Conservation (phyloP, 2,113 vertebrate species). For the Sula dactylatra region DNA sequence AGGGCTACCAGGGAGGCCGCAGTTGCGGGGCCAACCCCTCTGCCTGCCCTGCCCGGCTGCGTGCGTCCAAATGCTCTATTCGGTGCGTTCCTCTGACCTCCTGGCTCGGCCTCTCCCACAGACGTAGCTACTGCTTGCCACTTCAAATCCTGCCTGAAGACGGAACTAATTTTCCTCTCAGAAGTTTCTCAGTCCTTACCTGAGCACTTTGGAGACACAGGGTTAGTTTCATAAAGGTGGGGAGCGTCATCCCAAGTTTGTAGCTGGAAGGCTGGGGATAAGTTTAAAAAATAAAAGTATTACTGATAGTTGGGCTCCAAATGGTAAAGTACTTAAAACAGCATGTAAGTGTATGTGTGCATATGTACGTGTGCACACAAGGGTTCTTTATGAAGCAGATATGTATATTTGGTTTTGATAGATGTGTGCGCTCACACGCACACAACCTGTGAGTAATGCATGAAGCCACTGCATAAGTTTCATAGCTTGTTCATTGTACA, state of each 20-base stretch:
- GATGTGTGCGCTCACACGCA: accelerated
- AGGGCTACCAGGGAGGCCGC: neutral
- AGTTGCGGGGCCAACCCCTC: accelerated
- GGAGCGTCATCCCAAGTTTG: neutral
- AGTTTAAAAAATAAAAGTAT: neutral
- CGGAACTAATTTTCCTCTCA: neutral
- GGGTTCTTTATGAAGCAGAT: neutral
- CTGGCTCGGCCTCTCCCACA: neutral
- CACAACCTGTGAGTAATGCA: neutral
- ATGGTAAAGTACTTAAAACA: neutral
- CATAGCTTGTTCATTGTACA: neutral
- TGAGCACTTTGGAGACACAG: neutral
- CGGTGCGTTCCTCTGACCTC: neutral
- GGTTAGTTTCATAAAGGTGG: neutral
- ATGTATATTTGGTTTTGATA: neutral
- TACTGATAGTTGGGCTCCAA: neutral
- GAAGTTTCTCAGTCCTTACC: neutral
- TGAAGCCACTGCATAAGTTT: neutral
- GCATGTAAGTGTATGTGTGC: too few relatives aligned
- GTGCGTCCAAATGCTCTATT: accelerated
- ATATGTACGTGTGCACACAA: neutral
- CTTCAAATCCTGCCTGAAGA: neutral
- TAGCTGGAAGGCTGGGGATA: neutral
- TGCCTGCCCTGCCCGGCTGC: accelerated
- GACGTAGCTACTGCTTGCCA: neutral